A percentile compares a stretch with the other conserved stretches of the same genome.
Conservation (phyloP, 2,888 invertebrate species). For the Rugalucina vietnamica region DNA sequence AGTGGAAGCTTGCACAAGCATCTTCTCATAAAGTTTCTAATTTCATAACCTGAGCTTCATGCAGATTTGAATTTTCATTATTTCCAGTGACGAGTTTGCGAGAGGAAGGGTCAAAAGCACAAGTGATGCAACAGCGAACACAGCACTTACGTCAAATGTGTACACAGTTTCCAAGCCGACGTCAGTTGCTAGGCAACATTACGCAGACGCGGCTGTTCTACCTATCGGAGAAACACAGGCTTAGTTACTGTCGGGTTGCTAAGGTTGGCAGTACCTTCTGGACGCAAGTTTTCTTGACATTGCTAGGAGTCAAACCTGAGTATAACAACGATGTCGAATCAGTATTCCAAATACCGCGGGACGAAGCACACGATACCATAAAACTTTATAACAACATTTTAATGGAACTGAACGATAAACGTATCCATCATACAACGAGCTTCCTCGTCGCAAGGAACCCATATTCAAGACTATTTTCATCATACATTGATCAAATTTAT, state of each 20-base stretch:
- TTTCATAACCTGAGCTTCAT: too few relatives aligned
- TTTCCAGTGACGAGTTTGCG: neutral
- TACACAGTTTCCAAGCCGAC: conserved; percentile 40
- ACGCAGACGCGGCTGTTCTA: conserved; percentile 29
- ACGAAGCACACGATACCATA: conserved; percentile 42
- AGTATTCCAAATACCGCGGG: conserved; percentile 42
- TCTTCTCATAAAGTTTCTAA: too few relatives aligned
- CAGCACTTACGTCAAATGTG: conserved; percentile 38
- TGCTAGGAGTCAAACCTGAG: conserved; percentile 27
- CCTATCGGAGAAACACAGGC: conserved; percentile 40
- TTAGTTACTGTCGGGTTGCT: conserved; percentile 58
- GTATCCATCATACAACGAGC: conserved; percentile 37
- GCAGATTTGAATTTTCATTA: neutral
- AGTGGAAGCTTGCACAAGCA: too few relatives aligned
- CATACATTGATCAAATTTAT: conserved; percentile 56
- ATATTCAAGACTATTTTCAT: conserved; percentile 52
- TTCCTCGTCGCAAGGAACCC: conserved; percentile 57
- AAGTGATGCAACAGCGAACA: conserved; percentile 34
- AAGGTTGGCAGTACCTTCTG: conserved; percentile 59
- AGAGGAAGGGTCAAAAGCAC: neutral
- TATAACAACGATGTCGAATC: neutral
- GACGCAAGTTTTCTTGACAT: conserved; percentile 54
- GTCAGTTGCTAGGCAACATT: conserved; percentile 25
- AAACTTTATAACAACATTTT: conserved; percentile 29
- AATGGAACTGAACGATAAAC: conserved; percentile 24